These are phyloP conservation scores for Microctenopoma steveboyesi DNA, from an alignment of 2,797 vertebrate genomes.

Conservation along the genomic window DNA sequence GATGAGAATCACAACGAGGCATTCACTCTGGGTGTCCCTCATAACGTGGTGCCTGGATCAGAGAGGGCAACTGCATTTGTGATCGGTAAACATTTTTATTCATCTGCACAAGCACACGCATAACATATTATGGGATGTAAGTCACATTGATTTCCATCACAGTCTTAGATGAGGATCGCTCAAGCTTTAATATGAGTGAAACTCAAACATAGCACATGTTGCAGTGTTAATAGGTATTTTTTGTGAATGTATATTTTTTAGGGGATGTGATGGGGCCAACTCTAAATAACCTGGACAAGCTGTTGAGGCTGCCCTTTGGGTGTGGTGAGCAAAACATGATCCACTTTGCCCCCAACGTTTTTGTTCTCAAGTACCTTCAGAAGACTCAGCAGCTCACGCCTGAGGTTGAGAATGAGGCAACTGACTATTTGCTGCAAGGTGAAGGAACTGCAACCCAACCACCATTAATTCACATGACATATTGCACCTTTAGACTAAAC, in stretches of 20 bases:
- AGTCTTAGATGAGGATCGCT: too few relatives aligned
- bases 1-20: conserved; percentile 97
- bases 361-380: conserved; percentile 95
- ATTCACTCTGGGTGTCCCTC: conserved; percentile 93
- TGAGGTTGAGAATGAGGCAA: conserved; percentile 90
- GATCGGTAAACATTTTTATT: conserved; percentile 83
- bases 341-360: conserved; percentile 95
- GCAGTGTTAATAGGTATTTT: neutral
- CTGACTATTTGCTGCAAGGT: conserved; percentile 94
- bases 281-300: conserved; percentile 91
- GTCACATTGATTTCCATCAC: neutral
- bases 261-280: conserved; percentile 97
- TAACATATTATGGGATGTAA: neutral
- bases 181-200: neutral
- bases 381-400: conserved; percentile 90
- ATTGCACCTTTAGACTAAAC: neutral
- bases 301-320: conserved; percentile 91
- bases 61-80: conserved; percentile 91
- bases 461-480: neutral
- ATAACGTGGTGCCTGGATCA: conserved; percentile 92
- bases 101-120: neutral
- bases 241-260: conserved; percentile 56
- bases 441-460: conserved; percentile 6
- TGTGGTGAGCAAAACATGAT: conserved; percentile 99
- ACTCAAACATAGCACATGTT: neutral